Evolutionary conservation across 2,113 vertebrate species (phyloP).

Genomic region (Pithys albifrons): DNA sequence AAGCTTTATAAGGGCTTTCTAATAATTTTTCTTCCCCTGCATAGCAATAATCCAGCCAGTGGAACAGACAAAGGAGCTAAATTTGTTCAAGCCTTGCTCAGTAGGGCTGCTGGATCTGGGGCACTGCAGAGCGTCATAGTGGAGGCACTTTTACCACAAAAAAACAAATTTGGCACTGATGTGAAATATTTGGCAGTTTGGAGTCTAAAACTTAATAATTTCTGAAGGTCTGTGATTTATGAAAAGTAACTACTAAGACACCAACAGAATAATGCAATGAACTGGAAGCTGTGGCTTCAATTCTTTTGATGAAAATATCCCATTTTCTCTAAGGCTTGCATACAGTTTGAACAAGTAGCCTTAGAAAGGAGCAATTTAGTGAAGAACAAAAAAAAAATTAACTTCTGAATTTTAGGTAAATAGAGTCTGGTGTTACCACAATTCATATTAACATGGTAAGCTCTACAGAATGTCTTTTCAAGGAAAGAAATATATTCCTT

Average conservation of each 20-base stretch:
- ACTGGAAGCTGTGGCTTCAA: background rate
- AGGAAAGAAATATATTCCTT: constrained; percentile 63
- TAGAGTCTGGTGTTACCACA: constrained; percentile 26
- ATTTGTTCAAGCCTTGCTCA: background rate
- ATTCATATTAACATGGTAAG: background rate
- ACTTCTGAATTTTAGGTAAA: constrained; percentile 33
- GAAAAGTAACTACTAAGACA: background rate
- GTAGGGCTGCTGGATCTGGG: background rate
- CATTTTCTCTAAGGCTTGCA: background rate
- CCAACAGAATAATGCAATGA: background rate
- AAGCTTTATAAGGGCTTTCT: background rate
- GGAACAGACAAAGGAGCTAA: background rate
- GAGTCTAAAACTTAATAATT: background rate
- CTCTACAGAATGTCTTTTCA: constrained; percentile 26
- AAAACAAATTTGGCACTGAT: background rate
- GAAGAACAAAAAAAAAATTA: constrained; percentile 43
- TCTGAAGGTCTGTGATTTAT: background rate
- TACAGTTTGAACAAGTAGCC: background rate
- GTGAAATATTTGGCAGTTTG: background rate
- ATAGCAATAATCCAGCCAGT: background rate
- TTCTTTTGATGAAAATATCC: background rate
- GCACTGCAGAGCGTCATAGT: background rate
- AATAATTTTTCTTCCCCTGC: background rate
- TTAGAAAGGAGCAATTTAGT: constrained; percentile 10
- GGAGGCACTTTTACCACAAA: background rate